Conservation (phyloP, 2,797 vertebrate species). For the Pseudochaenichthys georgianus region DNA sequence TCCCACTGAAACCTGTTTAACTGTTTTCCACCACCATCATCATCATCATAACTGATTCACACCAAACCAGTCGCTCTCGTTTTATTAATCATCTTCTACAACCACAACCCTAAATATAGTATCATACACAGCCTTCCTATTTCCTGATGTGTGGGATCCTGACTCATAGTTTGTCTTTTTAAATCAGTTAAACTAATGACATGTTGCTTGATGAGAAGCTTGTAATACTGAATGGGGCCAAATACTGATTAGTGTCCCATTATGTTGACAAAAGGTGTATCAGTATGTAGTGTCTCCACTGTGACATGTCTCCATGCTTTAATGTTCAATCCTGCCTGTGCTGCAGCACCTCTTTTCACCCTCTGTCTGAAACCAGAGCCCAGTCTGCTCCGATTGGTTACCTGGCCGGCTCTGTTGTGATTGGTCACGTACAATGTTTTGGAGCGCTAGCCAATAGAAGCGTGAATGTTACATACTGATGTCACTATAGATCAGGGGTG, state of each 20-base stretch:
- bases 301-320: too few species aligned
- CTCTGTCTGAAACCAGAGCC: too few species aligned
- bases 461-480: too few species aligned
- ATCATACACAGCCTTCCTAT: background rate
- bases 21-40: conserved; percentile 30
- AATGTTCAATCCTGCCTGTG: too few species aligned
- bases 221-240: background rate
- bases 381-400: too few species aligned
- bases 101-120: background rate
- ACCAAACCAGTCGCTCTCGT: conserved; percentile 42
- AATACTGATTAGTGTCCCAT: background rate
- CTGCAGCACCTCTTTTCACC: too few species aligned
- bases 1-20: conserved; percentile 59
- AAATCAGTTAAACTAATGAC: background rate
- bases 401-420: too few species aligned
- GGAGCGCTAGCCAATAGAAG: too few species aligned
- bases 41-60: background rate
- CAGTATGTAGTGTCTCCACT: too few species aligned
- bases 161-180: background rate
- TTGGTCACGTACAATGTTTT: too few species aligned
- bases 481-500: too few species aligned
- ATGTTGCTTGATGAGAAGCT: background rate
- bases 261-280: background rate
- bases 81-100: conserved; percentile 14
- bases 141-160: background rate